Percentiles rank a stretch among this genome's conserved stretches.
These are phyloP conservation scores for Myiagra hebetior DNA, from an alignment of 2,113 vertebrate species.

Conservation along the genomic window DNA sequence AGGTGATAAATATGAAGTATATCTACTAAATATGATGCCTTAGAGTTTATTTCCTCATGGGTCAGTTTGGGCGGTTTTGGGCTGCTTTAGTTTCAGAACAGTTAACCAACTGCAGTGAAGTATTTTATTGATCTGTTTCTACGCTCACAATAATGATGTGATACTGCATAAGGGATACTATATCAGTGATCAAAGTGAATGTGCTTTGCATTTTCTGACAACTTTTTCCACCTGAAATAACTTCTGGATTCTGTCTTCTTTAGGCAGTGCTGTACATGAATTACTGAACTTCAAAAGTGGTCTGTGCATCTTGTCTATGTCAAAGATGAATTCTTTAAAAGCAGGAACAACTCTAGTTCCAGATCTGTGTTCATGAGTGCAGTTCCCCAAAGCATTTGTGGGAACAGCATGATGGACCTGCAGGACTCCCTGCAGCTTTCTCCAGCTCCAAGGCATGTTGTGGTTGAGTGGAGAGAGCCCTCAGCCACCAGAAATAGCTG, in stretches of 20 bases:
- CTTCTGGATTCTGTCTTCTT: background rate
- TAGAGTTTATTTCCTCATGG: background rate
- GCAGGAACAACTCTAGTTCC: background rate
- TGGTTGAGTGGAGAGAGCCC: constrained; percentile 8
- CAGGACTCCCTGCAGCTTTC: background rate
- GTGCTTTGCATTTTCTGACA: background rate
- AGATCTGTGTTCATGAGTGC: background rate
- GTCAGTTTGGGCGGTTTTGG: background rate
- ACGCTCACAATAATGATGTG: background rate
- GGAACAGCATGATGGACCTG: background rate
- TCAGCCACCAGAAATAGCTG: constrained; percentile 31
- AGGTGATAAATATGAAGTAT: background rate
- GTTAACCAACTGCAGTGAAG: background rate
- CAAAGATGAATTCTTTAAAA: constrained; percentile 6
- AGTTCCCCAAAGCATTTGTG: background rate
- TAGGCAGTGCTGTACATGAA: background rate
- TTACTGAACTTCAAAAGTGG: background rate
- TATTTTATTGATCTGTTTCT: background rate
- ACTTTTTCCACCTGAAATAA: background rate
- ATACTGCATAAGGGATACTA: background rate
- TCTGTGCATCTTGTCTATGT: background rate
- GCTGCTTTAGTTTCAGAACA: background rate
- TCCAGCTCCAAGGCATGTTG: background rate
- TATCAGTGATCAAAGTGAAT: background rate
- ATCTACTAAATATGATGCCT: background rate